Percentiles rank a stretch among this genome's conserved stretches.
Evolutionary conservation across 2,113 vertebrate genomes (phyloP).

Genomic region (Trachemys scripta): DNA sequence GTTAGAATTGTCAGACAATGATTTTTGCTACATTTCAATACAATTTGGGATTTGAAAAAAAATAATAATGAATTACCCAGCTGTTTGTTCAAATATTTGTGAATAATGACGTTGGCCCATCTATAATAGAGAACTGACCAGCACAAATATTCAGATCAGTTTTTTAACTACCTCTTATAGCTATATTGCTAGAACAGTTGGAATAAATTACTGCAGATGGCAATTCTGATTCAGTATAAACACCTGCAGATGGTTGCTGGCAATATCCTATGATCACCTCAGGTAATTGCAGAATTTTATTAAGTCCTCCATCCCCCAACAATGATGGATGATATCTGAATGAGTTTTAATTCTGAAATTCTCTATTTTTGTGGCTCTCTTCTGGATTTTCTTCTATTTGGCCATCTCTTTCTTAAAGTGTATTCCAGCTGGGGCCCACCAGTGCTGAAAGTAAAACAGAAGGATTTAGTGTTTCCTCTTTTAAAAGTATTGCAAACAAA

Average conservation of each 20-base stretch:
- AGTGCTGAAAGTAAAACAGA: too few species aligned
- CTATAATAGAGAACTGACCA: fast-evolving
- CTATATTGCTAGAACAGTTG: background rate
- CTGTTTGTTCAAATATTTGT: background rate
- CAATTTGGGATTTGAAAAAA: background rate
- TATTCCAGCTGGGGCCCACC: too few species aligned
- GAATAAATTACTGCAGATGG: slow-evolving; percentile 37
- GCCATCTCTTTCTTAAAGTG: too few species aligned
- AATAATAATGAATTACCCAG: background rate
- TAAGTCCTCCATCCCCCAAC: background rate
- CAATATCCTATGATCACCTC: background rate
- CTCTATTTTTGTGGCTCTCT: background rate
- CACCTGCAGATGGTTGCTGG: slow-evolving; percentile 12
- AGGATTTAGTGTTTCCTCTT: background rate
- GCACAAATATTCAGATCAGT: background rate
- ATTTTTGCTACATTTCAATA: background rate
- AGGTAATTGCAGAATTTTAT: slow-evolving; percentile 13
- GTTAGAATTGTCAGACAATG: background rate
- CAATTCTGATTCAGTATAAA: background rate
- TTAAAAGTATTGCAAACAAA: background rate
- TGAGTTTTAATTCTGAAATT: background rate
- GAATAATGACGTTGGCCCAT: background rate
- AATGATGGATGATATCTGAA: background rate
- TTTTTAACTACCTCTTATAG: background rate
- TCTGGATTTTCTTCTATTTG: too few species aligned